Evolutionary conservation across 2,797 vertebrate species (phyloP).

Genomic region (Microctenopoma stevenorrisi): DNA sequence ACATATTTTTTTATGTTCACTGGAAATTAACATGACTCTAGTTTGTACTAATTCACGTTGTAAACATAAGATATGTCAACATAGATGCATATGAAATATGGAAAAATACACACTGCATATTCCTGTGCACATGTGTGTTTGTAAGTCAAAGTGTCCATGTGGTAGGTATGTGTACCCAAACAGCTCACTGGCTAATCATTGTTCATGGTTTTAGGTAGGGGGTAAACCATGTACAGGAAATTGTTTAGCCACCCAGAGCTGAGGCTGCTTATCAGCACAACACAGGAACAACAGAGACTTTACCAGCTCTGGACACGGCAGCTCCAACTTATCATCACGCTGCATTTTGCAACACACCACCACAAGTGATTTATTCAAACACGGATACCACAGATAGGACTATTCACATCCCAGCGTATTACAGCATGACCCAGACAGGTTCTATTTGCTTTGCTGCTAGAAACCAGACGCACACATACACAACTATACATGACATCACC

Average conservation of each 20-base stretch:
- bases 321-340: conserved; percentile 75
- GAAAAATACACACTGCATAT: background rate
- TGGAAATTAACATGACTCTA: background rate
- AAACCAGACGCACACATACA: conserved; percentile 67
- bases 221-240: conserved; percentile 68
- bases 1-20: background rate
- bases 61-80: background rate
- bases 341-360: conserved; percentile 72
- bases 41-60: background rate
- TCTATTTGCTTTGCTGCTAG: conserved; percentile 74
- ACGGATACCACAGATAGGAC: conserved; percentile 72
- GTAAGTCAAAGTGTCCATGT: conserved; percentile 15
- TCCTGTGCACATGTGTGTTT: conserved; percentile 10
- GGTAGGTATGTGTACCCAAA: conserved; percentile 46
- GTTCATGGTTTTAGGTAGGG: conserved; percentile 49
- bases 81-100: background rate
- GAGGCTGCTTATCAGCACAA: conserved; percentile 74
- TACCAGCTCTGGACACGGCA: conserved; percentile 60
- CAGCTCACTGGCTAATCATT: conserved; percentile 66
- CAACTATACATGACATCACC: conserved; percentile 72
- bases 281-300: conserved; percentile 73
- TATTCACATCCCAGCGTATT: conserved; percentile 67
- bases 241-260: conserved; percentile 67
- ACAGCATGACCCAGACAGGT: conserved; percentile 75
- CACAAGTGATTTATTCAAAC: conserved; percentile 77